Percentiles rank a stretch among this genome's conserved stretches.
Evolutionary conservation across 2,113 vertebrate species (phyloP).

Genomic region (Mandrillus leucophaeus): DNA sequence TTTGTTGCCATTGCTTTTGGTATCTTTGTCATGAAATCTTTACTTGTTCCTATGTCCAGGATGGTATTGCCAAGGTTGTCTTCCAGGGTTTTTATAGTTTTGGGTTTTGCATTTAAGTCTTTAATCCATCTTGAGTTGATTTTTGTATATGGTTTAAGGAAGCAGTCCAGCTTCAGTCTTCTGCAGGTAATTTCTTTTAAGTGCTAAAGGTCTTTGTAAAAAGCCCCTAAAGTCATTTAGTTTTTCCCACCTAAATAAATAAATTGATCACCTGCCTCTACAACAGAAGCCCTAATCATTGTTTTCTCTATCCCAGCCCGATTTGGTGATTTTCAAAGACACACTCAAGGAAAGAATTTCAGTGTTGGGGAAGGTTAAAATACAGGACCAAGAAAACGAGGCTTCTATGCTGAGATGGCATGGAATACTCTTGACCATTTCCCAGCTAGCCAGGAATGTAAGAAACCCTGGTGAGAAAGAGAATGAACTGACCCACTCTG

Average conservation of each 20-base stretch:
- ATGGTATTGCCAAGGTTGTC: too few species aligned
- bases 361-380: conserved; percentile 18
- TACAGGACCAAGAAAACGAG: background rate
- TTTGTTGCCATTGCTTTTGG: too few species aligned
- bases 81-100: too few species aligned
- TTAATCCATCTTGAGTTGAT: too few species aligned
- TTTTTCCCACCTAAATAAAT: background rate
- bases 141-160: too few species aligned
- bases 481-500: background rate
- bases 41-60: too few species aligned
- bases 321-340: background rate
- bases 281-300: background rate
- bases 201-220: background rate
- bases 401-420: background rate
- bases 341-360: background rate
- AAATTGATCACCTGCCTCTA: background rate
- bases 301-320: background rate
- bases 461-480: background rate
- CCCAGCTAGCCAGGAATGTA: background rate
- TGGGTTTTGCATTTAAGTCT: too few species aligned
- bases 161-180: too few species aligned
- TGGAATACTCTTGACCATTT: background rate
- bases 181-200: background rate
- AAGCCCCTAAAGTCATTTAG: background rate
- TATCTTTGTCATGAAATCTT: too few species aligned